Evolutionary conservation across 1,140 invertebrate genomes (phyloP), one percentile per base, ranked within the genome.

Genomic region (Trichonephila clavipes): DNA sequence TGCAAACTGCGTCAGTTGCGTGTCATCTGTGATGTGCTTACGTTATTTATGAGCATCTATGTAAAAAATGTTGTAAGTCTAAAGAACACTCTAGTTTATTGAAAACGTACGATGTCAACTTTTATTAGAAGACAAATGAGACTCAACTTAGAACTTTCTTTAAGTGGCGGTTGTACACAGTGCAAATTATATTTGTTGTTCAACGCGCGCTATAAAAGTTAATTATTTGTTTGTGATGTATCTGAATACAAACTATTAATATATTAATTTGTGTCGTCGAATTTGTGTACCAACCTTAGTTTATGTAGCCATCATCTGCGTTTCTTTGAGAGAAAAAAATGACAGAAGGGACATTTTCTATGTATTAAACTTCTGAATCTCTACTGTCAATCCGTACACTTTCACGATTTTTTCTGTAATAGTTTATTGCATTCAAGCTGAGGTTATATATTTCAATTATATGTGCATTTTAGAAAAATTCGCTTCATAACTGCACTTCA

Each of bases 1-100:
- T 51, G 51, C 51, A 81, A 58, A 92, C 61, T 92, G 64, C 91
- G 72, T 87, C 72, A 92, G 82, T 58, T 87, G 64, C 82, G 66
- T 92, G 18, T 91, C 91, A 87, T 72, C 91, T 92, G 91, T 92
- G 91, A 92, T 92, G 91, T 72, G 91, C 91, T 92, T 34, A 87
- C 34, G 51, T 87, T 86, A 18, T 86, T 86, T n/a, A 58, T 44
- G 61, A 18, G 90, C 82, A 92, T 86, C 90, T 24, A 61, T 85
- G 83, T 85, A 85, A 85, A 85, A 58, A 44, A 51, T 81, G 89
- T 58, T 83, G 77, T 8, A 64, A 69, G 91, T 64, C 61, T 92
- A 87, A 92, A 87, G 40, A 64, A 87, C 91, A 72, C 87, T 92
- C 62, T 92, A 77, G 61, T 28, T 85, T 85, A 64, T 69, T 66